Conservation (phyloP, 2,888 invertebrate genomes). For the Oscheius sp. region DNA sequence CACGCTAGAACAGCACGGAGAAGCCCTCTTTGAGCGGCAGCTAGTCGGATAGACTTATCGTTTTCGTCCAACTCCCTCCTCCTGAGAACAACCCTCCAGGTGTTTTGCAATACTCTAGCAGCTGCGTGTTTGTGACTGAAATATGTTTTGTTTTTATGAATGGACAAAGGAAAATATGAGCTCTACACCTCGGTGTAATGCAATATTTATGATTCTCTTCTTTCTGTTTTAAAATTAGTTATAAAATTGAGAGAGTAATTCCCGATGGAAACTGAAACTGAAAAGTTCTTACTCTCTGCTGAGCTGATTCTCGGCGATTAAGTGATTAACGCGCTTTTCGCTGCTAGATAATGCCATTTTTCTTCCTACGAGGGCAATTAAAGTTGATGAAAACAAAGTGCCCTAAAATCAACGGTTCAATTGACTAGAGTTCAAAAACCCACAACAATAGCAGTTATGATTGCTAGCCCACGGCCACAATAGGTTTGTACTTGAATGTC, state of each 20-base stretch:
- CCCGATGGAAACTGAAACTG: not conserved
- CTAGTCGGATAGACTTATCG: constrained; percentile 79
- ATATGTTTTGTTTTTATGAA: not conserved
- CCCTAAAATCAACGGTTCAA: constrained; percentile 77
- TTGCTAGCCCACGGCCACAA: constrained; percentile 98
- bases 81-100: constrained; percentile 78
- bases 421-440: constrained; percentile 7
- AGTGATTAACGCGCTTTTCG: constrained; percentile 99
- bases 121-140: constrained; percentile 86
- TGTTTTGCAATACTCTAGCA: constrained; percentile 96
- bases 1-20: constrained; percentile 56
- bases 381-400: constrained; percentile 95
- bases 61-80: constrained; percentile 37
- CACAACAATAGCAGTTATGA: constrained; percentile 99
- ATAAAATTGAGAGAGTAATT: too few relatives aligned
- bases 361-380: constrained; percentile 97
- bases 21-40: constrained; percentile 55
- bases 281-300: constrained; percentile 43
- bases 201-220: too few relatives aligned
- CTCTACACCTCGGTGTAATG: too few relatives aligned
- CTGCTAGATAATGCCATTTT: constrained; percentile 97
- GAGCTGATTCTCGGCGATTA: constrained; percentile 75
- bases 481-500: constrained; percentile 97
- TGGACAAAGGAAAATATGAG: too few relatives aligned
- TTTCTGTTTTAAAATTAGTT: too few relatives aligned